Conservation (phyloP, 92 coral and sea anemone species). For the Paramuricea clavata region DNA sequence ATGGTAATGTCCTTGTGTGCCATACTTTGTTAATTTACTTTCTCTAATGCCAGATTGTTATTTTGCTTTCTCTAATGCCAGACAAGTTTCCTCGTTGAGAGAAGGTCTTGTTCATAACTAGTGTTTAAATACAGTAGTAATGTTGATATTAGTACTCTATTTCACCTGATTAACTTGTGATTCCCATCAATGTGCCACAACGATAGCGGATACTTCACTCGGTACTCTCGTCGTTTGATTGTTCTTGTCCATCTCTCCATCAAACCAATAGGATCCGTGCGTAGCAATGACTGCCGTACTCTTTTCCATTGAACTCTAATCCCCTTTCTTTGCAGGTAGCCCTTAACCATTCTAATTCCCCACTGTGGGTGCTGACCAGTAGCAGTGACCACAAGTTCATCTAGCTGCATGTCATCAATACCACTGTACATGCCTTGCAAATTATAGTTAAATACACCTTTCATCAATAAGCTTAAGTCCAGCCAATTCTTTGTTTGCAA, state of each 20-base stretch:
- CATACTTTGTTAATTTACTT: no score
- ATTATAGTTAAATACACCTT: no score
- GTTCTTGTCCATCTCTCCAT: conserved; percentile 53
- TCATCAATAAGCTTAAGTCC: no score
- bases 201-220: conserved; percentile 63
- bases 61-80: no score
- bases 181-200: conserved; percentile 73
- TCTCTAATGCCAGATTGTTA: no score
- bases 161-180: conserved; percentile 66
- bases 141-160: background rate
- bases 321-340: conserved; percentile 42
- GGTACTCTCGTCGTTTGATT: conserved; percentile 57
- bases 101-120: background rate
- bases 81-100: background rate
- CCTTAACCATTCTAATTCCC: no score
- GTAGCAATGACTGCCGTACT: conserved; percentile 61
- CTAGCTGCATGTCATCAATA: no score
- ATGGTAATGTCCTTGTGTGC: no score
- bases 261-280: conserved; percentile 68
- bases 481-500: no score
- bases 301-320: conserved; percentile 59
- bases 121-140: background rate
- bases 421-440: no score
- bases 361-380: no score
- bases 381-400: no score